phyloP scores from a whole-genome alignment of 35 echinoderm and acorn worm genomes.

The Apostichopus japonicus region DNA sequence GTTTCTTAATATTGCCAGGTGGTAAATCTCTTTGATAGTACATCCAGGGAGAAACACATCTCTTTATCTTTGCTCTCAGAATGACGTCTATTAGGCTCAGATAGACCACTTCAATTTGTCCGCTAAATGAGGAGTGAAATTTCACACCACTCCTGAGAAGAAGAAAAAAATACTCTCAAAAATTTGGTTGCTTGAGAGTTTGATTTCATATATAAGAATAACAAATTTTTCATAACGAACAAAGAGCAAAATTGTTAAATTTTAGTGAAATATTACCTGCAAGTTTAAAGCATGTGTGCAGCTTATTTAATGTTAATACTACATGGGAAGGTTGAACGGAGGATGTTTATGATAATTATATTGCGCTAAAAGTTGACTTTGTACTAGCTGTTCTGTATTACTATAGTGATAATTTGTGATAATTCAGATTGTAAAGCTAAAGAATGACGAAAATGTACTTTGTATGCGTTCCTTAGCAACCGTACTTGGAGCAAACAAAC shows the following conservation, averaged over 20 bases:
- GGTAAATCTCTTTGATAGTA: background rate
- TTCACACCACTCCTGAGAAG: background rate
- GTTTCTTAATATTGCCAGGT: background rate
- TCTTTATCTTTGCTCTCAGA: background rate
- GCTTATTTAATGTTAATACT: too few relatives aligned
- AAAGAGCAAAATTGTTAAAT: background rate
- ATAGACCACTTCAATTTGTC: conserved; percentile 10
- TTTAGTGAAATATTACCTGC: background rate
- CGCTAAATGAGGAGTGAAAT: conserved; percentile 1
- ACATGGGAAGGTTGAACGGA: too few relatives aligned
- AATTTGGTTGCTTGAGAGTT: background rate
- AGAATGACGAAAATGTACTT: too few relatives aligned
- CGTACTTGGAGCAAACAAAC: too few relatives aligned
- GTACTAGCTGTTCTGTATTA: too few relatives aligned
- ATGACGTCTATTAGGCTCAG: conserved; percentile 1
- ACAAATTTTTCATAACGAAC: background rate
- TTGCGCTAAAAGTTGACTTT: too few relatives aligned
- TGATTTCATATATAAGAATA: background rate
- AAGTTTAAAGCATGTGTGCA: too few relatives aligned
- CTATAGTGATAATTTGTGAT: too few relatives aligned
- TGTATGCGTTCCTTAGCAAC: too few relatives aligned
- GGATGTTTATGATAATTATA: too few relatives aligned
- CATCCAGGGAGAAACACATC: background rate
- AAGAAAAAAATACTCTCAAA: background rate
- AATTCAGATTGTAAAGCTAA: too few relatives aligned